Base-by-base conservation (phyloP, 2,113 vertebrate genomes). In the Eleginops maclovinus region DNA sequence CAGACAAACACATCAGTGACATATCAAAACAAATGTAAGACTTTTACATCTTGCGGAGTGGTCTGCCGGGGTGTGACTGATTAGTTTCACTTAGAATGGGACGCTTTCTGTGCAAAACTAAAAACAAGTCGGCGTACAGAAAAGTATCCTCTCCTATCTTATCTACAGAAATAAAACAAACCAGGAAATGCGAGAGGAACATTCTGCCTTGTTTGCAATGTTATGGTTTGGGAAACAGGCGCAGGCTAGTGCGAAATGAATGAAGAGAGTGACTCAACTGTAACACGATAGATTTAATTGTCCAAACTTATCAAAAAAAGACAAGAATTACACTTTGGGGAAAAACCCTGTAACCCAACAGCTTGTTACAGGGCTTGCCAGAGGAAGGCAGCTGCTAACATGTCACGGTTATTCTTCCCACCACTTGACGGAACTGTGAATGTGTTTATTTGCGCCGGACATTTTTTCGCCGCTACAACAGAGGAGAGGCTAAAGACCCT, bases 281-380 rank as follows among this genome's bases (percentile, higher is more conserved):
- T 68, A 90, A 91, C 53, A 13, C 9, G 68, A 91, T 85, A 79
- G 78, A 41, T 53, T 28, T 84, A 84, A 90, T 86, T 83, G 89
- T 84, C 81, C 54, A 80, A 74, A 54, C 72, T 72, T 77, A 87
- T 87, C 78, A 84, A 77, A 68, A 81, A 83, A 84, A 77, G 63
- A 74, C 76, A 75, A 75, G 74, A 79, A 85, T 84, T 75, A 74
- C 74, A 64, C 77, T 76, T 83, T 76, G 51, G 77, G 87, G 89
- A 61, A 89, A 92, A 92, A 76, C 86, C 89, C 83, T 77, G 87
- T 77, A 91, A 92, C 75, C 75, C 63, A 84, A 77, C 83, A 77
- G 79, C 83, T 67, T 82, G 55, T 63, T 70, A 41, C 17, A 49
- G 13, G n/a, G 43, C 67, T 46, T 69, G 81, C 81, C 86, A 87